These are phyloP conservation scores for Ennomos erosarius DNA, from an alignment of 2,888 invertebrate genomes.

Conservation along the genomic window DNA sequence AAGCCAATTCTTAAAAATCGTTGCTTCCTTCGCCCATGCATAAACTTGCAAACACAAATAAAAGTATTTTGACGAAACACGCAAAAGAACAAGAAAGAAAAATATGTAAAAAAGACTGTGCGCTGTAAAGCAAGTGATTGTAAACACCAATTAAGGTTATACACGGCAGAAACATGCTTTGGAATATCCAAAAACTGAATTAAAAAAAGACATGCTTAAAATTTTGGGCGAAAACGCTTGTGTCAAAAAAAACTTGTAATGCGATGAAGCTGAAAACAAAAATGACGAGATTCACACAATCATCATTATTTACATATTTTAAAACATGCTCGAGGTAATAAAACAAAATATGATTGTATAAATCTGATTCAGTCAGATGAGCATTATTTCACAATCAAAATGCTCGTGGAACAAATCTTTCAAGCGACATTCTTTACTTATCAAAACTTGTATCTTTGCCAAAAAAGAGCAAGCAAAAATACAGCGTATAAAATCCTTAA, in stretches of 20 bases:
- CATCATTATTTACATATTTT: constrained; percentile 34
- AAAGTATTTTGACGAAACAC: constrained; percentile 49
- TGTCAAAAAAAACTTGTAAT: constrained; percentile 48
- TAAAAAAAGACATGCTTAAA: constrained; percentile 57
- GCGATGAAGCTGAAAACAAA: constrained; percentile 61
- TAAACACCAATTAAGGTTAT: constrained; percentile 54
- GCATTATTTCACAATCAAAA: constrained; percentile 20
- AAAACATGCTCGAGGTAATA: constrained; percentile 7
- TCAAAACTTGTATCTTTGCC: constrained; percentile 53
- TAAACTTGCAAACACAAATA: constrained; percentile 56
- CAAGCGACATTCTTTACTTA: constrained; percentile 63
- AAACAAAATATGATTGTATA: constrained; percentile 51
- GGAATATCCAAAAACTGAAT: constrained; percentile 45
- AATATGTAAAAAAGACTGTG: constrained; percentile 43
- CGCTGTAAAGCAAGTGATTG: constrained; percentile 66
- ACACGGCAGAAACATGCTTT: constrained; percentile 76
- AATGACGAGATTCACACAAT: constrained; percentile 55
- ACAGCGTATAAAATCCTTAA: constrained; percentile 67
- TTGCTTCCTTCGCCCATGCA: constrained; percentile 51
- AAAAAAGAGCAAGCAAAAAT: constrained; percentile 69
- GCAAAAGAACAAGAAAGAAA: constrained; percentile 46
- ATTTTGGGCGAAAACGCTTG: constrained; percentile 35
- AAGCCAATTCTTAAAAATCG: constrained; percentile 42
- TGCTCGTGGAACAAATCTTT: constrained; percentile 46
- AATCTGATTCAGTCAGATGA: constrained; percentile 35